A percentile compares a stretch with the other conserved stretches of the same genome.
phyloP scores from a whole-genome alignment of 2,113 vertebrate genomes.

The Cyrtonyx montezumae region DNA sequence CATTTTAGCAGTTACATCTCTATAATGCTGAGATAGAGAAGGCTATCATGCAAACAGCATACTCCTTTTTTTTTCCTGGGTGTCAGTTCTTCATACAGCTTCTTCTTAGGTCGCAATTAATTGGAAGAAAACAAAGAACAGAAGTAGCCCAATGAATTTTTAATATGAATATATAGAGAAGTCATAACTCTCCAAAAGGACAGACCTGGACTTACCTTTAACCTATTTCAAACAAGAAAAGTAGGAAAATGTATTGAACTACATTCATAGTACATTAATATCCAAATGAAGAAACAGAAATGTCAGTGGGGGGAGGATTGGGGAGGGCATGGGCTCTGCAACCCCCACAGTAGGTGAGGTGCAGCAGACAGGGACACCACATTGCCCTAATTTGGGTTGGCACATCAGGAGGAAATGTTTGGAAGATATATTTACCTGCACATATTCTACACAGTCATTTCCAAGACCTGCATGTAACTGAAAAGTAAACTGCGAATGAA shows the following conservation, averaged over 20 bases:
- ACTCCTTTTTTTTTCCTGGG: constrained; percentile 47
- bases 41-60: neutral
- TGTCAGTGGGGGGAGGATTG: neutral
- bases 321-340: neutral
- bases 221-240: constrained; percentile 8
- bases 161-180: constrained; percentile 33
- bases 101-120: constrained; percentile 31
- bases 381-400: constrained; percentile 19
- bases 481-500: neutral
- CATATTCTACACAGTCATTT: neutral
- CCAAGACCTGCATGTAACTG: neutral
- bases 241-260: neutral
- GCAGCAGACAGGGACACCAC: neutral
- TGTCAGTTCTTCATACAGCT: constrained; percentile 47
- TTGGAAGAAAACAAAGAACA: constrained; percentile 34
- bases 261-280: constrained; percentile 46
- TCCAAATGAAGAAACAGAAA: constrained; percentile 19
- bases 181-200: constrained; percentile 34
- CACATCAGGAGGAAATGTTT: constrained; percentile 11
- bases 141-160: constrained; percentile 36
- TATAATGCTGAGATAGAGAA: constrained; percentile 47
- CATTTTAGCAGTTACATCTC: constrained; percentile 44
- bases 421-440: neutral
- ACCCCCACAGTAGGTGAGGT: neutral
- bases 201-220: constrained; percentile 3